Percentiles rank a stretch among this genome's conserved stretches.
Evolutionary conservation across 2,888 invertebrate species (phyloP).

Genomic region (Brachyptera risi): DNA sequence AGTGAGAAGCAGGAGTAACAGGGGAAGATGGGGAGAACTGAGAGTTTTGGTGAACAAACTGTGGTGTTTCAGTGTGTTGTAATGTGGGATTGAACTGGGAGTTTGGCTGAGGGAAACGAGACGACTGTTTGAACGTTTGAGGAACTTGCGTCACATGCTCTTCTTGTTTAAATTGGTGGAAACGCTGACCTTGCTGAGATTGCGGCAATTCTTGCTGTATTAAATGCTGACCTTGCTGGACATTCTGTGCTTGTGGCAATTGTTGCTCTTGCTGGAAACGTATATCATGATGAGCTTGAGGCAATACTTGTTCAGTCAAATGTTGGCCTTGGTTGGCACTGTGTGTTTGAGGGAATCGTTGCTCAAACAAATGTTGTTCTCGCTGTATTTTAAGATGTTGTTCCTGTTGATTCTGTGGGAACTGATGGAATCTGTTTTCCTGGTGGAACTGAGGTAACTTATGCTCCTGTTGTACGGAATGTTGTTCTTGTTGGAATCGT

Average conservation of each 20-base stretch:
- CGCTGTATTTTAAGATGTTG: not conserved
- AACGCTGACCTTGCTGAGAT: slow-evolving; percentile 46
- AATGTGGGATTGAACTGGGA: too few species aligned
- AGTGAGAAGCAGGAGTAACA: not conserved
- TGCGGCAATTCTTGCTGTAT: too few species aligned
- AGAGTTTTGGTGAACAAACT: slow-evolving; percentile 46
- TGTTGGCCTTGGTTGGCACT: not conserved
- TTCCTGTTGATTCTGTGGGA: slow-evolving; percentile 1
- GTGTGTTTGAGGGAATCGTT: not conserved
- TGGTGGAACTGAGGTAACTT: not conserved
- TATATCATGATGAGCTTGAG: too few species aligned
- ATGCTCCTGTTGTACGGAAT: slow-evolving; percentile 7
- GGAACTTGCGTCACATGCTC: slow-evolving; percentile 37
- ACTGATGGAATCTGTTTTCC: not conserved
- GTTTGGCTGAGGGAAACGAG: too few species aligned
- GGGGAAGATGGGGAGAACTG: slow-evolving; percentile 4
- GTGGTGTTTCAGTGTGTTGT: too few species aligned
- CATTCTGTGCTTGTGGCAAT: not conserved
- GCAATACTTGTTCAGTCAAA: too few species aligned
- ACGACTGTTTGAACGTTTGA: not conserved
- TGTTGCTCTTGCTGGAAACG: too few species aligned
- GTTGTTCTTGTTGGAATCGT: too few species aligned
- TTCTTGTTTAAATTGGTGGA: slow-evolving; percentile 51
- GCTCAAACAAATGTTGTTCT: not conserved
- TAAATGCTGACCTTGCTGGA: slow-evolving; percentile 33